Conservation (phyloP, 2,888 invertebrate species). For the Epinotia brunnichana region DNA sequence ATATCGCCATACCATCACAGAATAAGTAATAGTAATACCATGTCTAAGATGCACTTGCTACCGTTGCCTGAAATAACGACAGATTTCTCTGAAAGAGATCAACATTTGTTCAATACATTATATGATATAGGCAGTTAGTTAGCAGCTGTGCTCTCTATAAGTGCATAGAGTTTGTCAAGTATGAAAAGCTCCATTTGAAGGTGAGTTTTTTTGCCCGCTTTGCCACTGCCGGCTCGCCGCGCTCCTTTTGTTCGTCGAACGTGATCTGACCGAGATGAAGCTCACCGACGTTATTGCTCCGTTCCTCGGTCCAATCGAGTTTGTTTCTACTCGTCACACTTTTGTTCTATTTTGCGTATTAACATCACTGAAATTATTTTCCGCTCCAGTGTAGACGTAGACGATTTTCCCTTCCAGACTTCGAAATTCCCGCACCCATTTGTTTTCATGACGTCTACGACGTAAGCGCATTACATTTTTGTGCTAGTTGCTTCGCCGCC, state of each 20-base stretch:
- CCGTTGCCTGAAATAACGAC: neutral
- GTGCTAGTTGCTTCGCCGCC: slow-evolving; percentile 63
- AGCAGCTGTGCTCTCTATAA: slow-evolving; percentile 48
- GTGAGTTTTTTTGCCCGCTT: slow-evolving; percentile 72
- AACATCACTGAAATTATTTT: slow-evolving; percentile 67
- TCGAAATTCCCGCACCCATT: slow-evolving; percentile 63
- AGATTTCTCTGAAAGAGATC: no score
- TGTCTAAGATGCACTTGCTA: neutral
- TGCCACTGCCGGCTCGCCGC: slow-evolving; percentile 67
- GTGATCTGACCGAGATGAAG: slow-evolving; percentile 80
- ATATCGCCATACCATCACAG: neutral
- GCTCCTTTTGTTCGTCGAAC: slow-evolving; percentile 79
- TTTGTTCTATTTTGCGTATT: slow-evolving; percentile 64
- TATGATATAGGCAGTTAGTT: neutral
- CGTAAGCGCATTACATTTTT: slow-evolving; percentile 70
- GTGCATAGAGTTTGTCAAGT: slow-evolving; percentile 72
- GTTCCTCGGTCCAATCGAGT: slow-evolving; percentile 72
- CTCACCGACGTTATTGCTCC: slow-evolving; percentile 73
- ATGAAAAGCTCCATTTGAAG: slow-evolving; percentile 77
- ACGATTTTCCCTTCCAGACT: slow-evolving; percentile 54
- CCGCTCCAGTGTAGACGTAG: slow-evolving; percentile 55
- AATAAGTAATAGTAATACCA: no score
- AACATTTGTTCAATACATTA: neutral
- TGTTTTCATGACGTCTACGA: slow-evolving; percentile 67
- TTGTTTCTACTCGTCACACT: slow-evolving; percentile 70